Evolutionary conservation across 37 sponge, comb jelly and placozoan species (phyloP).

Genomic region (Aplysina aerophoba): DNA sequence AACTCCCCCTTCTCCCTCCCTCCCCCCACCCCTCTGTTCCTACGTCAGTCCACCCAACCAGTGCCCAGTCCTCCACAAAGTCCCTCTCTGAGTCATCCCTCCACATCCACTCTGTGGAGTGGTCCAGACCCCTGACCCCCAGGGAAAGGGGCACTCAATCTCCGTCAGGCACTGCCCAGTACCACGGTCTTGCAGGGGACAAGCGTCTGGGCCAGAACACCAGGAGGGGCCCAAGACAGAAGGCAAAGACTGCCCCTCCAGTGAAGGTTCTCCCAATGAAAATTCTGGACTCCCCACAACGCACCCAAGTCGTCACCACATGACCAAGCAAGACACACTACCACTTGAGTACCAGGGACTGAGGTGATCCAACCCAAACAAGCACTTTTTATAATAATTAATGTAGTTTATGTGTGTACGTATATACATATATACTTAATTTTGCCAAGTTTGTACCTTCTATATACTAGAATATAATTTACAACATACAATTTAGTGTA

Average conservation of each 20-base stretch:
- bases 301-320: too few relatives aligned
- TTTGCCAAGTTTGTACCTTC: too few relatives aligned
- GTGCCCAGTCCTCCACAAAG: background rate
- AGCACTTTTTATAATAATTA: too few relatives aligned
- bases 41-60: background rate
- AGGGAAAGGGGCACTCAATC: background rate
- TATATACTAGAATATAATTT: too few relatives aligned
- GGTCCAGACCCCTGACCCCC: background rate
- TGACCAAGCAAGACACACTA: too few relatives aligned
- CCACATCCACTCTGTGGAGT: background rate
- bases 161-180: background rate
- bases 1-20: background rate
- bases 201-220: background rate
- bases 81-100: too few relatives aligned
- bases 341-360: too few relatives aligned
- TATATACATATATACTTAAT: too few relatives aligned
- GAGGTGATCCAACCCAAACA: too few relatives aligned
- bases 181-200: background rate
- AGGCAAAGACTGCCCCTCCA: background rate
- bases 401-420: too few relatives aligned
- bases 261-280: background rate
- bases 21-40: background rate
- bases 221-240: background rate
- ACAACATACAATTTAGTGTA: too few relatives aligned
- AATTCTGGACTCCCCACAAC: too few relatives aligned